These are phyloP conservation scores for Xylota segnis DNA, from an alignment of 2,888 invertebrate species.

Conservation along the genomic window DNA sequence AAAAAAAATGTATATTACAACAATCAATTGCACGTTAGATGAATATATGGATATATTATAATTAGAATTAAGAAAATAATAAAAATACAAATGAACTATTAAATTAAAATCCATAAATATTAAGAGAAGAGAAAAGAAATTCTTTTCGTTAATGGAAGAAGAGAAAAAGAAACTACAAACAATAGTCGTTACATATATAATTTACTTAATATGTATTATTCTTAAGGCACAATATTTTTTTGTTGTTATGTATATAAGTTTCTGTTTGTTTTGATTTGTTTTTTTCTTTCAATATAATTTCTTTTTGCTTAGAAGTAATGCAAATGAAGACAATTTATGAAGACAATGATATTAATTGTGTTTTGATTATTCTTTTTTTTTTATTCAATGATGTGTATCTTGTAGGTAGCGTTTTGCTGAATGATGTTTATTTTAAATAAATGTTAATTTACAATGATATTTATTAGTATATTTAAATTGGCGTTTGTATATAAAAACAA, in stretches of 20 bases:
- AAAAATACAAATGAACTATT: slow-evolving; percentile 63
- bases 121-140: slow-evolving; percentile 33
- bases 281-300: slow-evolving; percentile 32
- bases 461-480: slow-evolving; percentile 16
- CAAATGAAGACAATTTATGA: slow-evolving; percentile 44
- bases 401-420: slow-evolving; percentile 32
- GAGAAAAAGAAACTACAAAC: slow-evolving; percentile 42
- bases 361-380: slow-evolving; percentile 37
- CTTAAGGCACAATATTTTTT: slow-evolving; percentile 67
- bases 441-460: slow-evolving; percentile 73
- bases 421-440: slow-evolving; percentile 52
- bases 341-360: slow-evolving; percentile 45
- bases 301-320: slow-evolving; percentile 47
- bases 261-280: slow-evolving; percentile 24
- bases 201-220: slow-evolving; percentile 51
- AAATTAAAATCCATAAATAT: slow-evolving; percentile 70
- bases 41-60: slow-evolving; percentile 56
- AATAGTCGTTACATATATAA: slow-evolving; percentile 47
- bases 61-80: slow-evolving; percentile 33
- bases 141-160: slow-evolving; percentile 38
- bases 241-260: slow-evolving; percentile 2
- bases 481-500: slow-evolving; percentile 32
- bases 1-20: slow-evolving; percentile 72
- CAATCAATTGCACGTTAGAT: slow-evolving; percentile 74
- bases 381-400: slow-evolving; percentile 29